A percentile compares a stretch with the other conserved stretches of the same genome.
phyloP scores from a whole-genome alignment of 2,888 invertebrate species.

The Diplolepis rosae region DNA sequence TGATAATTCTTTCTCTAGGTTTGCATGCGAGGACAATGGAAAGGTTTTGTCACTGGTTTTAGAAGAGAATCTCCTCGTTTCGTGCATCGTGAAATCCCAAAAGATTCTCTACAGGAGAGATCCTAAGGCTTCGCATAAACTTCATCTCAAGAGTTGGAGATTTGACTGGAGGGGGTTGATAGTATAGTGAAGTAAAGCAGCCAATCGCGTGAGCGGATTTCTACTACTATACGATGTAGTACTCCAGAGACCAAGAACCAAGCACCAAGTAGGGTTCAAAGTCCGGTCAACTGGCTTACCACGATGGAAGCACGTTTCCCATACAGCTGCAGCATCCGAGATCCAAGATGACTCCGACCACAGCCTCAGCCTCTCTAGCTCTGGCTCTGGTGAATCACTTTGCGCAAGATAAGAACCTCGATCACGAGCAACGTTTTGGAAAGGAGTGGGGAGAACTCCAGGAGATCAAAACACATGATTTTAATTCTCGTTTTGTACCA shows the following conservation, averaged over 20 bases:
- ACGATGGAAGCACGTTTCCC: not conserved
- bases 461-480: conserved; percentile 8
- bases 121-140: conserved; percentile 12
- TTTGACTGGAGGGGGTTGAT: not conserved
- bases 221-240: conserved; percentile 63
- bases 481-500: conserved; percentile 10
- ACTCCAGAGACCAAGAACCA: conserved; percentile 52
- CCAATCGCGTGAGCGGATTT: conserved; percentile 36
- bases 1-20: not conserved
- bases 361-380: not conserved
- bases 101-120: conserved; percentile 24
- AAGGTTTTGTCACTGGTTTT: conserved; percentile 4
- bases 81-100: not conserved
- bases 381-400: conserved; percentile 21
- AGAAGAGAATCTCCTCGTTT: not conserved
- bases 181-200: conserved; percentile 21
- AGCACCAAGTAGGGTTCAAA: conserved; percentile 58
- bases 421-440: conserved; percentile 8
- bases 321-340: conserved; percentile 10
- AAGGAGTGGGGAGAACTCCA: not conserved
- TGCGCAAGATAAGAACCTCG: not conserved
- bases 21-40: not conserved
- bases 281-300: conserved; percentile 58
- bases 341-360: not conserved
- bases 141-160: conserved; percentile 9